These are phyloP conservation scores for Malthinus seriepunctatus DNA, from an alignment of 2,888 invertebrate genomes.

Conservation along the genomic window DNA sequence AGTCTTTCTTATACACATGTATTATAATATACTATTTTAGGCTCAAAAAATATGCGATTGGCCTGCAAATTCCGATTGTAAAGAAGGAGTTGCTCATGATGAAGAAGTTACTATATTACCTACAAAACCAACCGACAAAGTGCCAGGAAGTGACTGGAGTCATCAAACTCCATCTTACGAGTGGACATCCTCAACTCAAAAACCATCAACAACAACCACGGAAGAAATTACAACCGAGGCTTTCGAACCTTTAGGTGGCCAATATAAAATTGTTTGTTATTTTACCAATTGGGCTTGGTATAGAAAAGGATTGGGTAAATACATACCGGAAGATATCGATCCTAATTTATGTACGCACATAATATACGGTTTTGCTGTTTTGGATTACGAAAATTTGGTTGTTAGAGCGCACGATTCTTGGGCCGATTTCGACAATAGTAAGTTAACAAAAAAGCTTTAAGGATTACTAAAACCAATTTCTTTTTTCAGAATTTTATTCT, in stretches of 20 bases:
- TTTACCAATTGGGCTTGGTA: conserved; percentile 97
- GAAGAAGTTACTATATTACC: conserved; percentile 5
- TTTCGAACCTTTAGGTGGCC: conserved; percentile 59
- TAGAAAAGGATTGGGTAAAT: conserved; percentile 78
- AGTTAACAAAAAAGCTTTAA: conserved; percentile 44
- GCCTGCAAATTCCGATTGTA: conserved; percentile 68
- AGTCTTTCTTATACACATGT: no score
- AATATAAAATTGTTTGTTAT: conserved; percentile 85
- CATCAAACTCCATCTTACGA: conserved; percentile 29
- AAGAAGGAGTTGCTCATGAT: conserved; percentile 10
- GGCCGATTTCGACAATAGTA: conserved; percentile 88
- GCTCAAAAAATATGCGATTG: conserved; percentile 72
- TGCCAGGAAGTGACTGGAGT: conserved; percentile 7
- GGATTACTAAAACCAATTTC: neutral
- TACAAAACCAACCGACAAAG: conserved; percentile 13
- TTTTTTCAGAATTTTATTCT: conserved; percentile 74
- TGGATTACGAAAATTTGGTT: conserved; percentile 78
- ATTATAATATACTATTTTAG: no score
- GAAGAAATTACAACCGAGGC: conserved; percentile 54
- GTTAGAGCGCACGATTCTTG: conserved; percentile 86
- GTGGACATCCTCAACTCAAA: conserved; percentile 43
- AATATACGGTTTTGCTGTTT: conserved; percentile 91
- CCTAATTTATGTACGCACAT: conserved; percentile 89
- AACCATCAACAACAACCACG: conserved; percentile 46
- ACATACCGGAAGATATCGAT: conserved; percentile 83